Evolutionary conservation across 2,797 vertebrate species (phyloP).

Genomic region (Halcyon badia): DNA sequence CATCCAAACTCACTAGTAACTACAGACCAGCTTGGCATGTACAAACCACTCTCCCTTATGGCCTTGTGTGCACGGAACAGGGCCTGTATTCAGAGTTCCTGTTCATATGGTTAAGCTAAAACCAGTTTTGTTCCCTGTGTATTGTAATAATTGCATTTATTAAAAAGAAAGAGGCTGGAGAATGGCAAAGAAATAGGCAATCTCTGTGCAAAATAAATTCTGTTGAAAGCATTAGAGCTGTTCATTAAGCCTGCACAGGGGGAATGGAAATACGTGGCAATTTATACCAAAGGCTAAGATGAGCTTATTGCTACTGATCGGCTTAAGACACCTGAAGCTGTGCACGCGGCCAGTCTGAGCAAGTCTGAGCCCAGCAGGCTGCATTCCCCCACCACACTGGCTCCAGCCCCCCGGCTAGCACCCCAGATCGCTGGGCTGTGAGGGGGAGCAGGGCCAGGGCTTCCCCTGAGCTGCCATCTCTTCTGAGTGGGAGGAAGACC

Average conservation of each 20-base stretch:
- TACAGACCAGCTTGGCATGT: not conserved
- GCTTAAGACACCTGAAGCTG: constrained; percentile 21
- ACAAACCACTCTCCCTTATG: not conserved
- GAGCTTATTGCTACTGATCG: not conserved
- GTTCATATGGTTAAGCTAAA: not conserved
- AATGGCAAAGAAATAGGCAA: constrained; percentile 18
- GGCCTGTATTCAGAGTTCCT: not conserved
- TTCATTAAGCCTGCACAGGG: not conserved
- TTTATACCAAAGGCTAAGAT: constrained; percentile 2
- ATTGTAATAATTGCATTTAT: constrained; percentile 8
- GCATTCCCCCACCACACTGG: not conserved
- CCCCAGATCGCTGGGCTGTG: fast-evolving
- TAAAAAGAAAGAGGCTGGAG: not conserved
- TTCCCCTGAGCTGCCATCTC: not conserved
- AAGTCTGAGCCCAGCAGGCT: not conserved
- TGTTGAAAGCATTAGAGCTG: constrained; percentile 15
- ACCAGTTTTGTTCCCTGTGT: not conserved
- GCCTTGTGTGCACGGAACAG: not conserved
- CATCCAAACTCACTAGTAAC: not conserved
- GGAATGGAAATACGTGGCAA: not conserved
- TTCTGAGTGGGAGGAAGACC: not conserved
- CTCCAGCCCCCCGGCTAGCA: fast-evolving
- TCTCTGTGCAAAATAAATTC: constrained; percentile 27
- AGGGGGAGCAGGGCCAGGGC: not conserved
- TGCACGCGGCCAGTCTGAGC: not conserved